Evolutionary conservation across 2,113 vertebrate species (phyloP).

Genomic region (Hystrix brachyura): DNA sequence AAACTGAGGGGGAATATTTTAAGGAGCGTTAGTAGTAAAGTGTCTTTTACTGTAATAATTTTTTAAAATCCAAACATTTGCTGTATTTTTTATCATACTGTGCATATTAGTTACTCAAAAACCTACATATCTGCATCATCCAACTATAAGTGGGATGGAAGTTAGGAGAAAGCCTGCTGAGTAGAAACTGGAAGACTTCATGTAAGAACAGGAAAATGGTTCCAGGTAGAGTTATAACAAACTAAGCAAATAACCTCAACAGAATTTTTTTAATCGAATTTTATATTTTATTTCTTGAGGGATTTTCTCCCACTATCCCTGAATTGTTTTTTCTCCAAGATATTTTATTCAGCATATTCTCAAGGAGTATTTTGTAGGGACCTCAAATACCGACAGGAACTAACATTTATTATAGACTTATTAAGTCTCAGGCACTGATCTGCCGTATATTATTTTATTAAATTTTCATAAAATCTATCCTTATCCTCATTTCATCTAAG

Average conservation of each 20-base stretch:
- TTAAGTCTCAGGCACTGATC: background rate
- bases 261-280: background rate
- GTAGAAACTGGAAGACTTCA: conserved; percentile 39
- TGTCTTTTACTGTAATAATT: background rate
- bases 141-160: conserved; percentile 32
- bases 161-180: background rate
- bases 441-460: conserved; percentile 35
- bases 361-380: conserved; percentile 43
- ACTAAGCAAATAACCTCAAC: background rate
- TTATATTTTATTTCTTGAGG: conserved; percentile 22
- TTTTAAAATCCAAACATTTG: background rate
- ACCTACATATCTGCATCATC: background rate
- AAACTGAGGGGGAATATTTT: background rate
- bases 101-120: background rate
- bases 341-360: conserved; percentile 22
- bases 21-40: background rate
- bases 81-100: background rate
- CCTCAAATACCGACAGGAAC: background rate
- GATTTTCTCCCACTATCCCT: background rate
- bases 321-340: conserved; percentile 14
- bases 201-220: background rate
- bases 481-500: background rate
- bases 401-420: background rate
- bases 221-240: background rate
- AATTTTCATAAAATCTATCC: background rate